Base-by-base conservation (phyloP, 2,888 invertebrate species). In the Schizaphis graminum region DNA sequence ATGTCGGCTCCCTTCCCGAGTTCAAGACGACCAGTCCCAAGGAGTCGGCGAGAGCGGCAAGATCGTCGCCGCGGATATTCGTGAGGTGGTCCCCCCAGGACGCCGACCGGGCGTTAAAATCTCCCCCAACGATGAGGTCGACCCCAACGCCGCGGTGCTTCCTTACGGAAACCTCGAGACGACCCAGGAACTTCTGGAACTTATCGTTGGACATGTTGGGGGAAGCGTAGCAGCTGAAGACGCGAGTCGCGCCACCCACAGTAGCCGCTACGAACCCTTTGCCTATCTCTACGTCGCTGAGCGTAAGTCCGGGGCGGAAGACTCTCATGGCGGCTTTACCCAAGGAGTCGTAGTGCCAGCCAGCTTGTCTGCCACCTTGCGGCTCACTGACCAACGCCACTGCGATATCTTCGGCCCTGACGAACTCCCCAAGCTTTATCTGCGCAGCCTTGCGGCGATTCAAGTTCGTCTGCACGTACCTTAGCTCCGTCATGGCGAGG, bases 311-410 rank as follows among this genome's bases (percentile, higher is more conserved):
- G 44, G 44, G 44, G 4, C 44, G 44, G 44, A 44, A 44, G 44
- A 44, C 44, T 3, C 44, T 4, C 4, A 44, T 4, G 44, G 44
- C 44, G 44, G 44, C 44, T 44, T 4, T 1, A 44, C 44, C 44
- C 44, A 4, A 3, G 44, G 44, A 44, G 44, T 44, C 44, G 44
- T 44, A 44, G 3, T 4, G 44, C 44, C 44, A 44, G 44, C 44
- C 44, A 44, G 44, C 44, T 44, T 4, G 44, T 44, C 44, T 4
- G 44, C 44, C 44, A 44, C 44, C 44, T 44, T 44, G 61, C 26
- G 89, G 89, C 10, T 89, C 89, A 16, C 89, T 89, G 56, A 89
- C 56, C 41, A 89, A 35, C 89, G 57, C 57, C 24, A 89, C 89
- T 5, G 24, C 89, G 0, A 89, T 57, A 7, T 56, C 26, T 56